Evolutionary conservation across 2,113 vertebrate species (phyloP), one percentile per base, ranked within the genome.

Genomic region (Poicephalus gulielmi): DNA sequence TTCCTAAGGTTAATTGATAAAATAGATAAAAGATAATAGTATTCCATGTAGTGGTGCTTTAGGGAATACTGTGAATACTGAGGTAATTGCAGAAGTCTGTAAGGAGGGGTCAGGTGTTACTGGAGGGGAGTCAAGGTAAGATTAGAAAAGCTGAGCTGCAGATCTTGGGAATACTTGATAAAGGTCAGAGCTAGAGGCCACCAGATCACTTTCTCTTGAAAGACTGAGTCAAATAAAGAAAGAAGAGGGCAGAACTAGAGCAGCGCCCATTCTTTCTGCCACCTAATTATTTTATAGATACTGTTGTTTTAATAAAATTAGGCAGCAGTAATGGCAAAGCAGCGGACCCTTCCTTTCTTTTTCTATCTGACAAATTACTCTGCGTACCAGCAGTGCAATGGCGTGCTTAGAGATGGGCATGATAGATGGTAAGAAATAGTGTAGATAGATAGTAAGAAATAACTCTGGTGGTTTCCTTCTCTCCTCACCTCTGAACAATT

Each of bases 91-190:
- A 71, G 74, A 94, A 94, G 79, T 39, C 90, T 86, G 71, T 60
- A 86, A 55, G 3, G 6, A 43, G 52, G n/a, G 83, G 22, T 7
- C 2, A 30, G 22, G 57, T 67, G 76, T 71, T 68, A 86, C 75
- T 1, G 10, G 62, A 86, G 68, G 41, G 66, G 57, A 73, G 60
- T 57, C 69, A 81, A 66, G 52, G 76, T 78, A 94, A 95, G 88
- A 95, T 93, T 93, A 93, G 86, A 95, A 94, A 94, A 94, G 33
- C 86, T 86, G 95, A 90, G 90, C 86, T 90, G 95, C 70, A 64
- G 67, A 94, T 86, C 86, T 92, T 2, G 0, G 59, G 43, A 96
- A 94, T 92, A 83, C 55, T 87, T 70, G 76, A 82, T 68, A 87
- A 90, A 93, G 95, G 69, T 92, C 23, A 43, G 46, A 83, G 64